Evolutionary conservation across 1,140 invertebrate species (phyloP).

Genomic region (Agrilus planipennis): DNA sequence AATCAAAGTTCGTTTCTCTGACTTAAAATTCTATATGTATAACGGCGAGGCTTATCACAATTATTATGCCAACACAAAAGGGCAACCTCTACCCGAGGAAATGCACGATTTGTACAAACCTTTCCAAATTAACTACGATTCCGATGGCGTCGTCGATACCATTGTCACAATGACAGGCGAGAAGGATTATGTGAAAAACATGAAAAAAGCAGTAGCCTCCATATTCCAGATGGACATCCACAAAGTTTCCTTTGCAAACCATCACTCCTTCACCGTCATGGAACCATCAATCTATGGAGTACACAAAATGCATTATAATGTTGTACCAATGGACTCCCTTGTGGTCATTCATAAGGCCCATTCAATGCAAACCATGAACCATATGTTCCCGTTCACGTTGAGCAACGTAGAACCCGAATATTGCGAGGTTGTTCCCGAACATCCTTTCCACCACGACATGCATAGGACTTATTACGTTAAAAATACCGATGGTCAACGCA

Average conservation of each 20-base stretch:
- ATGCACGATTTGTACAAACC: constrained; percentile 23
- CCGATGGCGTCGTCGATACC: constrained; percentile 18
- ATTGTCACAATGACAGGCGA: constrained; percentile 17
- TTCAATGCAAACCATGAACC: constrained; percentile 9
- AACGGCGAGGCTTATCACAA: constrained; percentile 25
- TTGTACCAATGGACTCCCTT: constrained; percentile 8
- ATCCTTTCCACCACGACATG: constrained; percentile 13
- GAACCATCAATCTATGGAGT: constrained; percentile 19
- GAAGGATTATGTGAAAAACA: constrained; percentile 28
- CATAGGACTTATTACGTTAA: constrained; percentile 12
- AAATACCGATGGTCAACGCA: constrained; percentile 11
- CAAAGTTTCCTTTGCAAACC: constrained; percentile 7
- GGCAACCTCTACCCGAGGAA: constrained; percentile 14
- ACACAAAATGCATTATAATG: constrained; percentile 13
- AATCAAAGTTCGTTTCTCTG: constrained; percentile 22
- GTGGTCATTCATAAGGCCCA: constrained; percentile 18
- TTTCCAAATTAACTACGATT: constrained; percentile 28
- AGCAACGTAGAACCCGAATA: constrained; percentile 4
- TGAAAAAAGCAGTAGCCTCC: constrained; percentile 32
- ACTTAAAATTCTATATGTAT: constrained; percentile 29
- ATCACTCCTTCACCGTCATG: constrained; percentile 11
- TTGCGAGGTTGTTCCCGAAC: constrained; percentile 14
- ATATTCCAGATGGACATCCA: constrained; percentile 30
- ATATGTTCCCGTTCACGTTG: constrained; percentile 11
- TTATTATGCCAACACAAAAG: constrained; percentile 7